Evolutionary conservation across 2,113 vertebrate species (phyloP), one percentile per base, ranked within the genome.

Genomic region (Ardeotis arabs): DNA sequence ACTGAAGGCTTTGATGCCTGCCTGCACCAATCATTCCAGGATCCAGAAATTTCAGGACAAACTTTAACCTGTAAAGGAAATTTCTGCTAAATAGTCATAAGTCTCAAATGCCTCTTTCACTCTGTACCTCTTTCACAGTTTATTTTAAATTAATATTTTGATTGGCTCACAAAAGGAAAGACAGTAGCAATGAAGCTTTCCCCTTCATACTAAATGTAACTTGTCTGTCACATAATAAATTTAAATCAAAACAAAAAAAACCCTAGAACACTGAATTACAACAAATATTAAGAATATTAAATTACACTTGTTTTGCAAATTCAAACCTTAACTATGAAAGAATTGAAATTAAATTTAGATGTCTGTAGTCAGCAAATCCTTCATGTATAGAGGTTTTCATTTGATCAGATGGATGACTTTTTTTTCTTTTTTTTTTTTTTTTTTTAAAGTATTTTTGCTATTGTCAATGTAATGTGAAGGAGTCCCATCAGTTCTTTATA

Each of bases 21-120:
- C 96, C 92, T 97, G 97, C 98, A 98, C 98, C 97, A 93, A 97
- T 98, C 98, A 98, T 98, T 98, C 98, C 97, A 98, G 97, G 97
- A 97, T 97, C 93, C 80, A 95, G 94, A 97, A 96, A 96, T 97
- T 97, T 94, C 86, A 97, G 95, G 91, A 90, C 92, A 95, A 66
- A 80, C 64, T 92, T 84, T 83, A 91, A 94, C 93, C 88, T 39
- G 49, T 95, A 83, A 89, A 90, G 84, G 88, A 91, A 89, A 96
- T 88, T 83, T 79, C 28, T 73, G n/a, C 62, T 87, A 86, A 91
- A 50, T 18, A 96, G 91, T 94, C 67, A n/a, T 70, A 95, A 96
- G 73, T 94, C 84, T 95, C 58, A 69, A 82, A 91, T 84, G 67
- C 39, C 68, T 92, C 68, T 95, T 93, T 89, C 55, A 73, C 41